phyloP scores from a whole-genome alignment of 1,140 invertebrate genomes.

The Tribolium madens region DNA sequence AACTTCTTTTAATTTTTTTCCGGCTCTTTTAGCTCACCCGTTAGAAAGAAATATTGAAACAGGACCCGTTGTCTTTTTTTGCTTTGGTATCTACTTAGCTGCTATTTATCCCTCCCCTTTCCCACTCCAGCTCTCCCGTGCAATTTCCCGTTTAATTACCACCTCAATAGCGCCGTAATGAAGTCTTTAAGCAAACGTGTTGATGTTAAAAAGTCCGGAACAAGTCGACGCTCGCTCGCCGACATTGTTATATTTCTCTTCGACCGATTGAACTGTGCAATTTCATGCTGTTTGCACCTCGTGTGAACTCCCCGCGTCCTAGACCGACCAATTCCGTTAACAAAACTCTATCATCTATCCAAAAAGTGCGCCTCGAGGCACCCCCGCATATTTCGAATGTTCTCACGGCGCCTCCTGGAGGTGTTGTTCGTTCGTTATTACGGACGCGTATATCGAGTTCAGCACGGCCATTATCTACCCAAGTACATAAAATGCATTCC shows the following conservation, averaged over 20 bases:
- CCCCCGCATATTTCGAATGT: conserved; percentile 9
- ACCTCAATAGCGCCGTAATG: neutral
- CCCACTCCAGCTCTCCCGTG: neutral
- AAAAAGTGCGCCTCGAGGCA: conserved; percentile 9
- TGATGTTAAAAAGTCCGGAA: conserved; percentile 23
- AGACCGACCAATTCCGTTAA: neutral
- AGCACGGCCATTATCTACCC: conserved; percentile 13
- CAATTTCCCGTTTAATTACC: conserved; percentile 5
- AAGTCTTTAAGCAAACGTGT: conserved; percentile 15
- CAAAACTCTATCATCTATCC: neutral
- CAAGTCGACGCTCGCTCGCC: conserved; percentile 8
- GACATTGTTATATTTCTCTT: conserved; percentile 4
- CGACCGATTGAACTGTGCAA: conserved; percentile 46
- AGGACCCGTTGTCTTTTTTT: too few species aligned
- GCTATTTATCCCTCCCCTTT: neutral
- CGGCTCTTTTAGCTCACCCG: too few species aligned
- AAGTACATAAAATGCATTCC: conserved; percentile 12
- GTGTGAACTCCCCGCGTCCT: conserved; percentile 44
- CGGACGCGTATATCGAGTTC: conserved; percentile 5
- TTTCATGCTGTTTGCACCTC: conserved; percentile 53
- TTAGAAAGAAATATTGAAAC: too few species aligned
- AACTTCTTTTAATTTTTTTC: too few species aligned
- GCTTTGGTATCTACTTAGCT: too few species aligned
- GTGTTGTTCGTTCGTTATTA: conserved; percentile 9
- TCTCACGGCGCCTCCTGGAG: conserved; percentile 23